Conservation (phyloP, 2,113 vertebrate species). For the Phalacrocorax brasilianus region DNA sequence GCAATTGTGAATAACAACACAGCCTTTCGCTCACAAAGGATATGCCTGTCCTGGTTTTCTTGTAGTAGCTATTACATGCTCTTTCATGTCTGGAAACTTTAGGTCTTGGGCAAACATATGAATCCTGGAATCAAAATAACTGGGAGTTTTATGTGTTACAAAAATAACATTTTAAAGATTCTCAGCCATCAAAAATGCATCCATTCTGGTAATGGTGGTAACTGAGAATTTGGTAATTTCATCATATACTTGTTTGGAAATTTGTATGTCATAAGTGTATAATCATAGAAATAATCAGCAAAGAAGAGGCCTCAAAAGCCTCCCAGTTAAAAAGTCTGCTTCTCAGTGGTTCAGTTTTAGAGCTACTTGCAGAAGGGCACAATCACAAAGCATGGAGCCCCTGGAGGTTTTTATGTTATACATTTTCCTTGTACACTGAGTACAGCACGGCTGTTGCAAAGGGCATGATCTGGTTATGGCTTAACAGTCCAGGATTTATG, state of each 20-base stretch:
- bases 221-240: neutral
- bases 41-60: neutral
- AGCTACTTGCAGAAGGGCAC: neutral
- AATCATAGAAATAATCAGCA: neutral
- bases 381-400: rapidly evolving
- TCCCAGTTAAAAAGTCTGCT: neutral
- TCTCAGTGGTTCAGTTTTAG: neutral
- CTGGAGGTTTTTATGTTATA: neutral
- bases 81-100: neutral
- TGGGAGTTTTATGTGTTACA: neutral
- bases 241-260: neutral
- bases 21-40: neutral
- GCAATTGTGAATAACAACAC: neutral
- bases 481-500: neutral
- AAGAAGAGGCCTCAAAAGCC: neutral
- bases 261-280: neutral
- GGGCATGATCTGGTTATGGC: neutral
- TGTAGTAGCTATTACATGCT: neutral
- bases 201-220: neutral
- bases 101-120: neutral
- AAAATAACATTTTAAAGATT: neutral
- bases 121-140: neutral
- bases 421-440: neutral
- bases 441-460: neutral
- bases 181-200: neutral